Evolutionary conservation across 2,888 invertebrate genomes (phyloP).

Genomic region (Papilio demoleus): DNA sequence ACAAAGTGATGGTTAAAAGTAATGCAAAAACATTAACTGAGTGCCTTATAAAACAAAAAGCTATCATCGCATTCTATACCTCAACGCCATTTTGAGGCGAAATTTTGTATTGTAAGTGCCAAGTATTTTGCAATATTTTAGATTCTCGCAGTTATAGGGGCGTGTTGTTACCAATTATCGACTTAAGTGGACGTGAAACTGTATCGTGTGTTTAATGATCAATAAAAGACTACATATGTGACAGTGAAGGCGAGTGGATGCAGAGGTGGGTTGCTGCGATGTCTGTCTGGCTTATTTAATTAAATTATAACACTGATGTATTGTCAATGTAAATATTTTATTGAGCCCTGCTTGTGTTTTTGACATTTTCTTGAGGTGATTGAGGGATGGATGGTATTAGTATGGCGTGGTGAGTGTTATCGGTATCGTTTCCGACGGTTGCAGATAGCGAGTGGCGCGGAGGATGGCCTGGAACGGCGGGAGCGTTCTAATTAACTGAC

Average conservation of each 20-base stretch:
- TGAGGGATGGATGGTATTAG: constrained; percentile 42
- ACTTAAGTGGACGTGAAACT: constrained; percentile 59
- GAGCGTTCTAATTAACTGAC: constrained; percentile 79
- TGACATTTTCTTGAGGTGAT: constrained; percentile 27
- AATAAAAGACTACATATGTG: constrained; percentile 55
- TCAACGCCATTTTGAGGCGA: constrained; percentile 85
- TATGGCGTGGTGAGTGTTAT: constrained; percentile 66
- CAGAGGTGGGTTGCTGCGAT: constrained; percentile 73
- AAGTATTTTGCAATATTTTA: constrained; percentile 83
- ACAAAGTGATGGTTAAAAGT: constrained; percentile 66
- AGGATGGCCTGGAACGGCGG: constrained; percentile 77
- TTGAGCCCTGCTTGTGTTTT: constrained; percentile 21
- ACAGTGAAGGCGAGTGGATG: constrained; percentile 61
- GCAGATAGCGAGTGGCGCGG: constrained; percentile 77
- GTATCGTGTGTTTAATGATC: constrained; percentile 49
- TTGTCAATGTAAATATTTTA: constrained; percentile 30
- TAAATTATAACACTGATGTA: constrained; percentile 60
- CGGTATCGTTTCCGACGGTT: constrained; percentile 78
- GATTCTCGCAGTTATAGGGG: constrained; percentile 59
- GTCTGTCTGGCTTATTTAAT: constrained; percentile 72
- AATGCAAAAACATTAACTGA: constrained; percentile 68
- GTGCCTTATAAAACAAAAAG: constrained; percentile 81
- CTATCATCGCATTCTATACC: constrained; percentile 83
- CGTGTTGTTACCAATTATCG: constrained; percentile 57
- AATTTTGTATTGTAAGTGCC: constrained; percentile 84